Evolutionary conservation across 2,113 vertebrate species (phyloP), one percentile per base, ranked within the genome.

Genomic region (Pelobates fuscus): DNA sequence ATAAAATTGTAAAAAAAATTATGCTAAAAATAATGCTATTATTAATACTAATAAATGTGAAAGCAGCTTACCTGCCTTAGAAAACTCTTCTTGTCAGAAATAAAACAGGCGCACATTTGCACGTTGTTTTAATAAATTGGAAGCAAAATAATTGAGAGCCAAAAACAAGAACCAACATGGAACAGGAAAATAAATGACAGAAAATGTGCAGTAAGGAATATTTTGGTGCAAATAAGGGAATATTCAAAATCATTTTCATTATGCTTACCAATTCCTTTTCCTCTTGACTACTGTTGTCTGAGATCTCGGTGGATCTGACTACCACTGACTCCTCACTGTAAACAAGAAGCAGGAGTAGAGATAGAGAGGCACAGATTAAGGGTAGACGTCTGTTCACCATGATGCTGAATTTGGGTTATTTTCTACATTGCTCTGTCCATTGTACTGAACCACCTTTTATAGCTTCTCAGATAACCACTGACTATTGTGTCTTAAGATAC

Each of bases 211-310:
- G n/a, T n/a, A n/a, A n/a, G n/a, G n/a, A n/a, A n/a, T n/a, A n/a
- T n/a, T n/a, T n/a, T n/a, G n/a, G n/a, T n/a, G n/a, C n/a, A n/a
- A n/a, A n/a, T n/a, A n/a, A n/a, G n/a, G n/a, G n/a, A 43, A 59
- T n/a, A 10, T 30, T 17, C 5, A 25, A 25, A 2, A 44, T 25
- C 23, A 25, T 8, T 57, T 8, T 57, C 10, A 37, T 32, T 25
- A 30, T 8, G 2, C 69, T 84, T 71, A 88, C 86, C 84, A 86
- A 79, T 21, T 85, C 86, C 58, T 83, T 85, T 60, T 86, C 84
- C 37, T 84, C 84, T 29, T 82, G 86, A 15, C 83, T 82, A 29
- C 82, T 85, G 30, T 79, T 70, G 25, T 79, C 59, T 29, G 79
- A 26, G 58, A 75, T 78, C n/a, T 81, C 83, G n/a, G 24, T 57